Conservation (phyloP, 2,797 vertebrate genomes). For the Microhierax caerulescens region DNA sequence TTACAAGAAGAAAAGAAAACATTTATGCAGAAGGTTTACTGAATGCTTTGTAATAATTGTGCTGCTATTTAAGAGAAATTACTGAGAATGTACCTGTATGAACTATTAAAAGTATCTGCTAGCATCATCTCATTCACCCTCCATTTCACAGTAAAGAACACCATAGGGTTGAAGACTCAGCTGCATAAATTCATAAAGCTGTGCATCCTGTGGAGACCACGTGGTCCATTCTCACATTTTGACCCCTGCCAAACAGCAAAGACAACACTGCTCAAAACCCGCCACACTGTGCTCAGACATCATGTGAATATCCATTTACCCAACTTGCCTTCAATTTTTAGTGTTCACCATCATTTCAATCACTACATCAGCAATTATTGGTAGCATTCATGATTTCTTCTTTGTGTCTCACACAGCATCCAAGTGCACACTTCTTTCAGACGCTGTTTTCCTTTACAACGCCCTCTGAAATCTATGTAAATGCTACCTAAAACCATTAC, state of each 20-base stretch:
- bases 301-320: not conserved
- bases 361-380: not conserved
- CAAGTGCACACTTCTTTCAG: not conserved
- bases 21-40: not conserved
- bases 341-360: not conserved
- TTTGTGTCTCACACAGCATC: not conserved
- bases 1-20: not conserved
- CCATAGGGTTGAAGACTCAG: not conserved
- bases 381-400: not conserved
- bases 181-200: not conserved
- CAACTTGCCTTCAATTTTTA: not conserved
- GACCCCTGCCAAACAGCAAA: not conserved
- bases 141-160: not conserved
- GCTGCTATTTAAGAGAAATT: not conserved
- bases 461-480: not conserved
- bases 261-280: not conserved
- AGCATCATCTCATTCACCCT: no score
- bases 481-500: not conserved
- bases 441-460: not conserved
- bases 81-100: not conserved
- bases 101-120: not conserved
- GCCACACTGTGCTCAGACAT: not conserved
- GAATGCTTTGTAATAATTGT: not conserved
- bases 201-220: not conserved
- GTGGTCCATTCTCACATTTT: not conserved